Percentiles rank a stretch among this genome's conserved stretches.
These are phyloP conservation scores for Hemibagrus guttatus DNA, from an alignment of 2,797 vertebrate genomes.

Conservation along the genomic window DNA sequence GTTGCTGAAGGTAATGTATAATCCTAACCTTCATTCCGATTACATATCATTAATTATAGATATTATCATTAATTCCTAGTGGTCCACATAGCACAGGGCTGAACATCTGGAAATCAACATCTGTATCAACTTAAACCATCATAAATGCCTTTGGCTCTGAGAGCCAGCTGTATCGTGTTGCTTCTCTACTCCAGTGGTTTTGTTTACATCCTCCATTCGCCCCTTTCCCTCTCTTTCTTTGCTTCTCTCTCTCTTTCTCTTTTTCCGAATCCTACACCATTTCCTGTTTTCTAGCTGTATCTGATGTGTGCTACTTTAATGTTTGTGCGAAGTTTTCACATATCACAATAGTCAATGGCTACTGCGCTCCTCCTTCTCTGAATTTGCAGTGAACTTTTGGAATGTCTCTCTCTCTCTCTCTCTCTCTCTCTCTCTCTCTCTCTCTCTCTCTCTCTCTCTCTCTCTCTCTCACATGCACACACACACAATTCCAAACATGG, in stretches of 20 bases:
- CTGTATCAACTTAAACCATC: slow-evolving; percentile 24
- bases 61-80: neutral
- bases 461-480: neutral
- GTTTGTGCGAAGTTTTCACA: neutral
- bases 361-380: neutral
- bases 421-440: slow-evolving; percentile 5
- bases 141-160: neutral
- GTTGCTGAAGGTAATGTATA: neutral
- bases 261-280: neutral
- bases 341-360: neutral
- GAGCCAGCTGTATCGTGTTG: slow-evolving; percentile 16
- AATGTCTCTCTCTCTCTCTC: slow-evolving; percentile 7
- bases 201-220: neutral
- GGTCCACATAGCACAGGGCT: neutral
- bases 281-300: neutral
- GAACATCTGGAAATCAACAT: slow-evolving; percentile 18
- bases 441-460: slow-evolving; percentile 1
- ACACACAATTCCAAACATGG: slow-evolving; percentile 11
- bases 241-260: neutral
- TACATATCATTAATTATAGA: too few species aligned
- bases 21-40: neutral
- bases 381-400: slow-evolving; percentile 38
- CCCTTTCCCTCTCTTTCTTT: neutral
- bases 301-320: neutral
- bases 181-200: neutral